phyloP scores from a whole-genome alignment of 1,140 invertebrate species.

The Carposina sasakii region DNA sequence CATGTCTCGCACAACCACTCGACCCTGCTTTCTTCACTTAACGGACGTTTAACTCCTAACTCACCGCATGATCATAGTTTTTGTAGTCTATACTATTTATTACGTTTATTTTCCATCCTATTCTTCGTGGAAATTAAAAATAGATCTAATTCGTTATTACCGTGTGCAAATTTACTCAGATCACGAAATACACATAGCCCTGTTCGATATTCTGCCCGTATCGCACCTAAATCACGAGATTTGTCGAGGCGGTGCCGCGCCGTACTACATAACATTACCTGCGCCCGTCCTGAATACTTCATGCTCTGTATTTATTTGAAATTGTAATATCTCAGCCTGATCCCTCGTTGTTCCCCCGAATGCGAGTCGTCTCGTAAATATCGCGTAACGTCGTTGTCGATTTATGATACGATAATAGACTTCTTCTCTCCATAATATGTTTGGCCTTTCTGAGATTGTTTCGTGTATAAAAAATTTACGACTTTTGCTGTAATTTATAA shows the following conservation, averaged over 20 bases:
- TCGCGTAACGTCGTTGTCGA: slow-evolving; percentile 42
- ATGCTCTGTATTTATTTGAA: slow-evolving; percentile 67
- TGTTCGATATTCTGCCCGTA: slow-evolving; percentile 63
- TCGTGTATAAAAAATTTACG: too few relatives aligned
- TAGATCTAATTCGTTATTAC: slow-evolving; percentile 60
- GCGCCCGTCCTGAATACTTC: slow-evolving; percentile 62
- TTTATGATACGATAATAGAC: slow-evolving; percentile 47
- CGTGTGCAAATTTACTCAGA: slow-evolving; percentile 59
- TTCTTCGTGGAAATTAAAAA: slow-evolving; percentile 16
- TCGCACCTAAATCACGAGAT: slow-evolving; percentile 68
- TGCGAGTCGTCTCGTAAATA: slow-evolving; percentile 59
- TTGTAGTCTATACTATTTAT: neutral
- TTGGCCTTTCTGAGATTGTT: too few relatives aligned
- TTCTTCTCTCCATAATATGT: slow-evolving; percentile 44
- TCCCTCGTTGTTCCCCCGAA: slow-evolving; percentile 56
- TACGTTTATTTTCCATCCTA: too few relatives aligned
- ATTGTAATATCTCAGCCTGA: slow-evolving; percentile 66
- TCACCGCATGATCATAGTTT: neutral
- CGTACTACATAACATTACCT: slow-evolving; percentile 64
- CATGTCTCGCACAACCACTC: slow-evolving; percentile 30
- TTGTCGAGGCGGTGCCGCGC: slow-evolving; percentile 57
- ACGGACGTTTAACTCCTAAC: neutral
- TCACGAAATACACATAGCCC: slow-evolving; percentile 59
- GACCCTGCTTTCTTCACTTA: slow-evolving; percentile 18
- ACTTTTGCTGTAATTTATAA: too few relatives aligned